Percentiles rank a stretch among this genome's conserved stretches.
phyloP scores from a whole-genome alignment of 2,113 vertebrate genomes.

The Motacilla tschutschensis region DNA sequence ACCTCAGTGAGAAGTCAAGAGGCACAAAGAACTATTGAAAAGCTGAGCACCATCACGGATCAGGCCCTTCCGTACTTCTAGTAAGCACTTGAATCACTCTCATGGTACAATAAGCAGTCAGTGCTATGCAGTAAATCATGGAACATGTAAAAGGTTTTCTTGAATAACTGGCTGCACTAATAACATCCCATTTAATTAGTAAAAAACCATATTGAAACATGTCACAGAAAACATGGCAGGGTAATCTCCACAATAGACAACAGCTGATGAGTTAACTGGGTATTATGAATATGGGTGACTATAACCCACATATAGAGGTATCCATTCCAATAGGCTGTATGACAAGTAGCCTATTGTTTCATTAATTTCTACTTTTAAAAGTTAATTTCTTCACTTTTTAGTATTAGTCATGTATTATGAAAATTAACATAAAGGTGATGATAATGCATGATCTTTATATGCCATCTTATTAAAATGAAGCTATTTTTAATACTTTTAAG shows the following conservation, averaged over 20 bases:
- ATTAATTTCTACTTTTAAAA: constrained; percentile 76
- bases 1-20: constrained; percentile 57
- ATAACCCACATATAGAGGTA: constrained; percentile 35
- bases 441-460: constrained; percentile 78
- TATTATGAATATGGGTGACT: constrained; percentile 38
- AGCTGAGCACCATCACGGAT: constrained; percentile 55
- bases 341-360: constrained; percentile 63
- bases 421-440: constrained; percentile 80
- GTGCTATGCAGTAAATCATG: constrained; percentile 15
- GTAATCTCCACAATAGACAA: constrained; percentile 6
- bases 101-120: constrained; percentile 34
- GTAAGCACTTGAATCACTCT: constrained; percentile 53
- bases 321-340: constrained; percentile 36
- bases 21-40: constrained; percentile 58
- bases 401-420: constrained; percentile 75
- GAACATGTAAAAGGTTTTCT: constrained; percentile 16
- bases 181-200: constrained; percentile 54
- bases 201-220: constrained; percentile 22
- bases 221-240: constrained; percentile 8
- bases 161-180: constrained; percentile 43
- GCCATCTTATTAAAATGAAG: constrained; percentile 81
- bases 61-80: constrained; percentile 53
- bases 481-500: constrained; percentile 87
- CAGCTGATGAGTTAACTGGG: constrained; percentile 37
- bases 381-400: constrained; percentile 81